Percentiles rank a stretch among this genome's conserved stretches.
These are phyloP conservation scores for Helicoverpa assulta DNA, from an alignment of 2,888 invertebrate species.

Conservation along the genomic window DNA sequence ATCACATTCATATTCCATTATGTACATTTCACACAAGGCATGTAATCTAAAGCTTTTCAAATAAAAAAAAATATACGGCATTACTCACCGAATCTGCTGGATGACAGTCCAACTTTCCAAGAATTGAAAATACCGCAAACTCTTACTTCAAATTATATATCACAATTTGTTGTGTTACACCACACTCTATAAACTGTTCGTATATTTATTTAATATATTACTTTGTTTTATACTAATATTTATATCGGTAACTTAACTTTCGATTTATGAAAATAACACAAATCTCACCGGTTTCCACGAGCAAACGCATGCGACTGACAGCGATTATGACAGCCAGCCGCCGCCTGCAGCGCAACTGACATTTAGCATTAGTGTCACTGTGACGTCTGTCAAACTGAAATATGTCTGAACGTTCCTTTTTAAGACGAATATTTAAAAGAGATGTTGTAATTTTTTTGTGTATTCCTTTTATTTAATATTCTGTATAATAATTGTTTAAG, in stretches of 20 bases:
- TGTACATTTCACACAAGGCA: constrained; percentile 33
- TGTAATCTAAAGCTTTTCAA: constrained; percentile 59
- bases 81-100: constrained; percentile 84
- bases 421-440: neutral
- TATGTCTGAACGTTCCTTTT: constrained; percentile 1
- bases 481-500: too few relatives aligned
- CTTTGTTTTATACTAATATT: constrained; percentile 32
- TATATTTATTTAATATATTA: constrained; percentile 48
- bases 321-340: constrained; percentile 28
- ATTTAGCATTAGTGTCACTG: constrained; percentile 5
- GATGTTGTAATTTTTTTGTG: too few relatives aligned
- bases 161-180: constrained; percentile 77
- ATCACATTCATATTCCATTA: constrained; percentile 15
- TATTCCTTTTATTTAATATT: too few relatives aligned
- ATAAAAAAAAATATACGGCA: constrained; percentile 63
- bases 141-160: constrained; percentile 61
- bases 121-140: constrained; percentile 79
- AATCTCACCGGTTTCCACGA: constrained; percentile 18
- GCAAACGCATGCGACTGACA: constrained; percentile 62
- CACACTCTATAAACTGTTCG: constrained; percentile 67
- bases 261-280: constrained; percentile 29
- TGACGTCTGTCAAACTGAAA: constrained; percentile 32
- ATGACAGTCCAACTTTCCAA: constrained; percentile 86
- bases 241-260: constrained; percentile 63
- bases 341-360: constrained; percentile 7